Conservation (phyloP, 2,888 invertebrate genomes). For the Apamea sordens region DNA sequence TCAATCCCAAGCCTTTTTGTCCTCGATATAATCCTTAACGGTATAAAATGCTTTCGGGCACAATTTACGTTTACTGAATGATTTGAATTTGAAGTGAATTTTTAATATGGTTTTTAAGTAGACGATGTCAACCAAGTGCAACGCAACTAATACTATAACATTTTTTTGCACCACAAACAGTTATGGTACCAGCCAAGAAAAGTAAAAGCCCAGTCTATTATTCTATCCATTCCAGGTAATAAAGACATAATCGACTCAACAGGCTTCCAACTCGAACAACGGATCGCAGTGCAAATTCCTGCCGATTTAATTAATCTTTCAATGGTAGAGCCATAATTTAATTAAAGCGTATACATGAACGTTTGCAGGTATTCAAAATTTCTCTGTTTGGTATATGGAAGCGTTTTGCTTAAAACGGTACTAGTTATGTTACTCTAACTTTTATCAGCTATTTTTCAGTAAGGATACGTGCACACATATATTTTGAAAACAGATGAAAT, state of each 20-base stretch:
- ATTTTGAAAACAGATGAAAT: neutral
- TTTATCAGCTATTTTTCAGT: neutral
- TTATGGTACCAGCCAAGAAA: neutral
- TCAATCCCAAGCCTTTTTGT: too few relatives aligned
- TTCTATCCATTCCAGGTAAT: constrained; percentile 17
- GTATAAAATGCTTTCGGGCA: too few relatives aligned
- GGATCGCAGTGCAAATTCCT: constrained; percentile 37
- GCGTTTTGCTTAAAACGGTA: constrained; percentile 14
- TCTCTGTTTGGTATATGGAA: constrained; percentile 20
- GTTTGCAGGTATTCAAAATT: constrained; percentile 42
- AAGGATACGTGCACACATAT: too few relatives aligned
- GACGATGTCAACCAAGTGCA: neutral
- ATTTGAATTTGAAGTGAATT: too few relatives aligned
- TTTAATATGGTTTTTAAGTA: neutral
- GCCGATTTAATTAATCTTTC: constrained; percentile 54
- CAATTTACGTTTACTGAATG: too few relatives aligned
- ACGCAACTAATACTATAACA: neutral
- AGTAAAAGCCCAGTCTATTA: constrained; percentile 14
- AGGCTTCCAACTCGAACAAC: constrained; percentile 13
- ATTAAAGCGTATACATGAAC: constrained; percentile 38
- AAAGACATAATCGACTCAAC: constrained; percentile 41
- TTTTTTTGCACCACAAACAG: neutral
- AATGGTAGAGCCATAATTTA: constrained; percentile 50
- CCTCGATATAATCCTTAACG: too few relatives aligned
- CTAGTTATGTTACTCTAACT: neutral